phyloP scores from a whole-genome alignment of 1,140 invertebrate species.

The Muscidifurax raptorellus region DNA sequence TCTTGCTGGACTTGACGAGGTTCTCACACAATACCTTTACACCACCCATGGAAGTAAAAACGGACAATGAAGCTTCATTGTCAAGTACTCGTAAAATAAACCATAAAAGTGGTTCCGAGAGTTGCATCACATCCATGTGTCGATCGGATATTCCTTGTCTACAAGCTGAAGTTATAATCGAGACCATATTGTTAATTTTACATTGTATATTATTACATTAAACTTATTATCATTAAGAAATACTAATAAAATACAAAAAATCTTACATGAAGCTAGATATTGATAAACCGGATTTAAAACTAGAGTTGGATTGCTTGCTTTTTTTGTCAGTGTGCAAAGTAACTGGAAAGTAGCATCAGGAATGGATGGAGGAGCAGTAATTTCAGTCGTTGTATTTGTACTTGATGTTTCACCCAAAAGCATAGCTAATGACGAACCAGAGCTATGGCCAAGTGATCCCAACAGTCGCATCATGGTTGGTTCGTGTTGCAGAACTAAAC shows the following conservation, averaged over 20 bases:
- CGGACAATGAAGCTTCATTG: constrained; percentile 79
- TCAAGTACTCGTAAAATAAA: constrained; percentile 85
- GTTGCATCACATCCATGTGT: constrained; percentile 73
- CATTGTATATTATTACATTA: constrained; percentile 6
- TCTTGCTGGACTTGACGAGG: constrained; percentile 76
- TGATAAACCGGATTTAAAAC: constrained; percentile 85
- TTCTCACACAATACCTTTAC: constrained; percentile 79
- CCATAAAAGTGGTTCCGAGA: constrained; percentile 86
- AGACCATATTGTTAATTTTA: background rate
- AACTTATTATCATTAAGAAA: background rate
- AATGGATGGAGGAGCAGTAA: constrained; percentile 82
- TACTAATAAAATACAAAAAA: constrained; percentile 8
- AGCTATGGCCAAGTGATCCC: constrained; percentile 83
- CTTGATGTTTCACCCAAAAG: constrained; percentile 69
- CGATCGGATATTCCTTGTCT: constrained; percentile 62
- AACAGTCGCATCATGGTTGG: constrained; percentile 89
- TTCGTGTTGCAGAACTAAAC: constrained; percentile 81
- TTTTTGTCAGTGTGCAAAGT: constrained; percentile 82
- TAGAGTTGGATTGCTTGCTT: constrained; percentile 82
- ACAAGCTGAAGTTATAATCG: constrained; percentile 58
- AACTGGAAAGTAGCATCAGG: constrained; percentile 90
- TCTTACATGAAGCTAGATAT: constrained; percentile 82
- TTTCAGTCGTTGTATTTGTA: constrained; percentile 66
- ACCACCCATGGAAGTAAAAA: constrained; percentile 81
- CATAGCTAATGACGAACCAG: constrained; percentile 81